phyloP scores from a whole-genome alignment of 2,888 invertebrate genomes.

The Microdon myrmicae region DNA sequence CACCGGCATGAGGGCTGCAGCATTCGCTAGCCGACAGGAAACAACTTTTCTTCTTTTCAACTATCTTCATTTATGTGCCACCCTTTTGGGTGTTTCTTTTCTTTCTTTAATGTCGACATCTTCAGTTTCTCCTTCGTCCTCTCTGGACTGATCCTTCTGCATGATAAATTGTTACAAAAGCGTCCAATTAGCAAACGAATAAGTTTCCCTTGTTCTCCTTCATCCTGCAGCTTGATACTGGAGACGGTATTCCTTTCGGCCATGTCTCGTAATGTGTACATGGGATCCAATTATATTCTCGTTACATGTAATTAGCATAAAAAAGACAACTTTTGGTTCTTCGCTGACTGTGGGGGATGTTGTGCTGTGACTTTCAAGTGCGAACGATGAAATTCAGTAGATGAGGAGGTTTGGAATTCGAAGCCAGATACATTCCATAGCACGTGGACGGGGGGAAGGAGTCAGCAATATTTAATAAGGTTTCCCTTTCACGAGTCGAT shows the following conservation, averaged over 20 bases:
- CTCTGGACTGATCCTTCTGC: no score
- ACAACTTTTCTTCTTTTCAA: conserved; percentile 35
- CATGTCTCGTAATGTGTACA: conserved; percentile 50
- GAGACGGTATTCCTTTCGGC: conserved; percentile 48
- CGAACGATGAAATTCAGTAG: no score
- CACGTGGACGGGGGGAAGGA: no score
- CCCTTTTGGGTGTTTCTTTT: conserved; percentile 2
- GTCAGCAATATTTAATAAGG: no score
- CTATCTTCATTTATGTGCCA: not conserved
- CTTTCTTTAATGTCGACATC: conserved; percentile 6
- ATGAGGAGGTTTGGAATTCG: no score
- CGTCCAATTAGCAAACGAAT: conserved; percentile 49
- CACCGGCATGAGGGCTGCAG: conserved; percentile 16
- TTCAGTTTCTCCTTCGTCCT: conserved; percentile 10
- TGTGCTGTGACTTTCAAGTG: no score
- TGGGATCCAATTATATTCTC: conserved; percentile 52
- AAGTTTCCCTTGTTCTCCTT: conserved; percentile 48
- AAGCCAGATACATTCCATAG: no score
- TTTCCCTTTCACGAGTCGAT: no score
- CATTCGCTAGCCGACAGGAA: conserved; percentile 23
- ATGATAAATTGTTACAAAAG: conserved; percentile 53
- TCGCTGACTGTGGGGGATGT: no score
- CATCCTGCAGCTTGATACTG: conserved; percentile 37
- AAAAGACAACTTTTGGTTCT: conserved; percentile 50
- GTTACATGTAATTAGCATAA: conserved; percentile 52